Conservation (phyloP, 1,140 invertebrate genomes). For the Luehdorfia chinensis region DNA sequence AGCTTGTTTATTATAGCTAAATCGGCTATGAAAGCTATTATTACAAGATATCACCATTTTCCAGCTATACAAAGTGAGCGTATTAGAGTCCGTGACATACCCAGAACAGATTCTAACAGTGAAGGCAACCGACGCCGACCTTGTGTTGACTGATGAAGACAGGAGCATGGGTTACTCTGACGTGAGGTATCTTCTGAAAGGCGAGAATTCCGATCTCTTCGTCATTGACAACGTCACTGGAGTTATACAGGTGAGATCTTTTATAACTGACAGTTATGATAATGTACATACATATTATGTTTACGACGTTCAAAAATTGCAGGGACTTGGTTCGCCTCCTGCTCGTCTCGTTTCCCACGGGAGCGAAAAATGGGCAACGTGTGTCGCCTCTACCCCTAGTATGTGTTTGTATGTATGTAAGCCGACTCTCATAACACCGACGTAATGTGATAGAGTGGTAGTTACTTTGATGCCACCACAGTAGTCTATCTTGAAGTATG, state of each 20-base stretch:
- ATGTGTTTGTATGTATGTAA: too few species aligned
- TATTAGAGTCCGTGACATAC: conserved; percentile 83
- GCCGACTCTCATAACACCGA: too few species aligned
- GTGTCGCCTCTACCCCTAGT: too few species aligned
- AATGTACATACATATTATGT: not conserved
- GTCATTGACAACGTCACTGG: conserved; percentile 83
- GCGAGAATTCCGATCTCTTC: conserved; percentile 85
- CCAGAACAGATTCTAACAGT: conserved; percentile 83
- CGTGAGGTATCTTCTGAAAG: conserved; percentile 82
- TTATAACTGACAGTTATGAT: conserved; percentile 5
- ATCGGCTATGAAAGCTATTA: conserved; percentile 1
- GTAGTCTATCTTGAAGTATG: too few species aligned
- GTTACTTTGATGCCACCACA: too few species aligned
- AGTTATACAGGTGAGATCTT: conserved; percentile 76
- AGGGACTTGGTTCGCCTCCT: too few species aligned
- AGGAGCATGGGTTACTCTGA: conserved; percentile 81
- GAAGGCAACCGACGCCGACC: conserved; percentile 84
- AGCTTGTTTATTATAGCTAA: too few species aligned
- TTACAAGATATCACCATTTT: conserved; percentile 24
- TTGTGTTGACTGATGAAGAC: conserved; percentile 79
- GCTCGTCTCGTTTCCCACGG: too few species aligned
- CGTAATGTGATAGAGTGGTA: too few species aligned
- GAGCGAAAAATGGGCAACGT: too few species aligned
- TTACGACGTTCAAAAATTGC: not conserved
- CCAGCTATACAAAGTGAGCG: conserved; percentile 82